Percentiles rank a stretch among this genome's conserved stretches.
Conservation (phyloP, 2,113 vertebrate genomes). For the Arothron firmamentum region DNA sequence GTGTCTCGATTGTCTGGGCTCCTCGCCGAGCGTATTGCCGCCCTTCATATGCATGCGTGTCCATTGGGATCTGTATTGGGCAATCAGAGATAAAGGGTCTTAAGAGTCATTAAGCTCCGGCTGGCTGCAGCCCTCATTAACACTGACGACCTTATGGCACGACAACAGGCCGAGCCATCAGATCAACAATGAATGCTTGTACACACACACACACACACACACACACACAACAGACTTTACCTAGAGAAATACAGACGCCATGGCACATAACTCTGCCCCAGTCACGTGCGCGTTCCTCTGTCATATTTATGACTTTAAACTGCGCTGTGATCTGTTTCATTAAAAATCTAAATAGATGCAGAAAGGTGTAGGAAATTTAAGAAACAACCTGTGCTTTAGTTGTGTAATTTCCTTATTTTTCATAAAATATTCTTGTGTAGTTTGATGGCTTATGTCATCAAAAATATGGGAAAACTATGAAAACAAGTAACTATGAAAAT, state of each 20-base stretch:
- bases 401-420: too few species aligned
- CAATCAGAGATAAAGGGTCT: conserved; percentile 55
- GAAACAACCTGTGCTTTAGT: too few species aligned
- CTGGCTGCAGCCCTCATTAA: conserved; percentile 55
- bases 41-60: conserved; percentile 47
- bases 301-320: conserved; percentile 24
- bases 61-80: conserved; percentile 39
- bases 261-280: conserved; percentile 1
- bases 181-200: conserved; percentile 50
- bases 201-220: neutral
- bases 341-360: too few species aligned
- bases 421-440: too few species aligned
- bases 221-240: conserved; percentile 23
- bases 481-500: neutral
- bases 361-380: too few species aligned
- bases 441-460: too few species aligned
- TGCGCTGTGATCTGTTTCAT: too few species aligned
- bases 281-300: neutral
- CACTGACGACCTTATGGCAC: conserved; percentile 52
- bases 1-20: conserved; percentile 14
- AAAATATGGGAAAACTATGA: neutral
- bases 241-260: conserved; percentile 25
- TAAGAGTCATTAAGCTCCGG: conserved; percentile 57
- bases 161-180: conserved; percentile 63
- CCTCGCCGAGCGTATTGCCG: conserved; percentile 40